These are phyloP conservation scores for Eospalax fontanierii DNA, from an alignment of 2,797 vertebrate genomes.

Conservation along the genomic window DNA sequence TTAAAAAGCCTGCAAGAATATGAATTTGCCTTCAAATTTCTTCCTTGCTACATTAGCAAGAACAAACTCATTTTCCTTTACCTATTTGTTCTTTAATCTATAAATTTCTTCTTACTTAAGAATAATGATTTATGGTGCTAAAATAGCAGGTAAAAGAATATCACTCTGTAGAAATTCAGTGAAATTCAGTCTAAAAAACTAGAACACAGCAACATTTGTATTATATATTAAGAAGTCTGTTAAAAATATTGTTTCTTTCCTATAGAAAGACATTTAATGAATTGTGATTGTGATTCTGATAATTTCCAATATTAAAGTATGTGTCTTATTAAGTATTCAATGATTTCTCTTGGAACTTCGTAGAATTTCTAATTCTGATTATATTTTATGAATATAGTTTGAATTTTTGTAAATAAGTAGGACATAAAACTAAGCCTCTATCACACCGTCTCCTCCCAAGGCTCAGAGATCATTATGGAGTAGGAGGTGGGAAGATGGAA, in stretches of 20 bases:
- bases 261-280: neutral
- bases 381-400: slow-evolving; percentile 1
- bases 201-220: neutral
- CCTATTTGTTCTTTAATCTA: slow-evolving; percentile 1
- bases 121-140: slow-evolving; percentile 16
- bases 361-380: slow-evolving; percentile 27
- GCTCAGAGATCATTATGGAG: too few species aligned
- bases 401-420: neutral
- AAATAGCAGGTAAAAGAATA: slow-evolving; percentile 17
- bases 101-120: slow-evolving; percentile 49
- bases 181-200: neutral
- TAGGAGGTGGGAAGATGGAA: too few species aligned
- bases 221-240: neutral
- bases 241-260: slow-evolving; percentile 34
- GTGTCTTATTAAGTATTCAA: neutral
- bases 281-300: neutral
- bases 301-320: neutral
- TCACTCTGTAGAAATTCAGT: neutral
- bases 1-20: slow-evolving; percentile 23
- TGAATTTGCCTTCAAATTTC: neutral
- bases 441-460: too few species aligned
- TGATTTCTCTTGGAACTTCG: slow-evolving; percentile 18
- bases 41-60: slow-evolving; percentile 14
- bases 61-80: neutral
- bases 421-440: neutral